These are phyloP conservation scores for Chionoecetes opilio DNA, from an alignment of 1,140 invertebrate genomes.

Conservation along the genomic window DNA sequence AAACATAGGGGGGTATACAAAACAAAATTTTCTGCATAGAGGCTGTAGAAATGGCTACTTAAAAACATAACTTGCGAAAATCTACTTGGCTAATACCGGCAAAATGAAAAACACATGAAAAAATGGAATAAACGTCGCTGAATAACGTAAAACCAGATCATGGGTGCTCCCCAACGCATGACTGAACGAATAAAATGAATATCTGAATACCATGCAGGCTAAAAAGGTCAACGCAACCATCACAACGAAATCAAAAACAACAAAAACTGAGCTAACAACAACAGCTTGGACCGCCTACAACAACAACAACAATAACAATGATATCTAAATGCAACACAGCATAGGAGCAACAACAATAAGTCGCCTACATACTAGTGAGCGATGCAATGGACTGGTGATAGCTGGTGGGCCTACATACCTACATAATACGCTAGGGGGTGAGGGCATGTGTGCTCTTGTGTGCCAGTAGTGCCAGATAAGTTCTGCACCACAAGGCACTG, in stretches of 20 bases:
- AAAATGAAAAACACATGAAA: constrained; percentile 46
- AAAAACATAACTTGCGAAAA: constrained; percentile 11
- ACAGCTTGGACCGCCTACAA: constrained; percentile 63
- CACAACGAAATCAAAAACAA: background rate
- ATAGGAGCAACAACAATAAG: constrained; percentile 69
- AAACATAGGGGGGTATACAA: background rate
- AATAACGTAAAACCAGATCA: too few relatives aligned
- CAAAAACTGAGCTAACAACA: constrained; percentile 64
- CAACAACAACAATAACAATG: constrained; percentile 64
- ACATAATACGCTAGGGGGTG: constrained; percentile 75
- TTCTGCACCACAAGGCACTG: constrained; percentile 56
- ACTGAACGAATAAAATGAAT: too few relatives aligned
- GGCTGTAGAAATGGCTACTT: background rate
- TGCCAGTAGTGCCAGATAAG: constrained; percentile 64
- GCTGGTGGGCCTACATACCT: constrained; percentile 76
- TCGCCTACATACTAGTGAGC: constrained; percentile 74
- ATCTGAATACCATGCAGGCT: too few relatives aligned
- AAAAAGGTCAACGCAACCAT: too few relatives aligned
- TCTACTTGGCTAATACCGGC: constrained; percentile 57
- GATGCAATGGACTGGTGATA: constrained; percentile 68
- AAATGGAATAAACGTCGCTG: too few relatives aligned
- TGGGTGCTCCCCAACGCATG: too few relatives aligned
- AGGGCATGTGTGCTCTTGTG: constrained; percentile 49
- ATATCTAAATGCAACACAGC: constrained; percentile 69
- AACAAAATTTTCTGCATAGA: too few relatives aligned